Evolutionary conservation across 2,797 vertebrate genomes (phyloP).

Genomic region (Petrocephalus sullivani): DNA sequence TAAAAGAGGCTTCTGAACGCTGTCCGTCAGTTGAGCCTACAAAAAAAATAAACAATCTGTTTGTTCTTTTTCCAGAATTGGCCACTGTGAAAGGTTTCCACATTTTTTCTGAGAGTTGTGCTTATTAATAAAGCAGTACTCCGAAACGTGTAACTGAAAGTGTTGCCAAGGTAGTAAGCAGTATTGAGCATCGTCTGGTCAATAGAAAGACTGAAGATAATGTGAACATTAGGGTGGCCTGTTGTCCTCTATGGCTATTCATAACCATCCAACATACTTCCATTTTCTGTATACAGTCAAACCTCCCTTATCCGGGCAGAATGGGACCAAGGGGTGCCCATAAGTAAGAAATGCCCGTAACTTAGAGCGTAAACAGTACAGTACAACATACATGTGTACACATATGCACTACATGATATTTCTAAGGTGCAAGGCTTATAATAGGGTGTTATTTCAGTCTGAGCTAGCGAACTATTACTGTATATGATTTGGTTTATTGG

Average conservation of each 20-base stretch:
- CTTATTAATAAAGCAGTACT: conserved; percentile 1
- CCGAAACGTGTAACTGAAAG: neutral
- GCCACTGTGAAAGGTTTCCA: neutral
- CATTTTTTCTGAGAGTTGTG: neutral
- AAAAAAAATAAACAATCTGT: neutral
- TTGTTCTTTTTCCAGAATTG: neutral
- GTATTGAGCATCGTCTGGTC: neutral
- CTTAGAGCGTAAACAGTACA: no score
- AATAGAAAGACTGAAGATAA: conserved; percentile 5
- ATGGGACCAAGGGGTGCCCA: no score
- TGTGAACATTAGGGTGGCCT: neutral
- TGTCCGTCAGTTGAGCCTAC: neutral
- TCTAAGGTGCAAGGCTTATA: no score
- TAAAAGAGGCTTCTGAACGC: neutral
- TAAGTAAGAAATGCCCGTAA: no score
- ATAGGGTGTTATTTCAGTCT: no score
- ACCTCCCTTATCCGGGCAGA: no score
- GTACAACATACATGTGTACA: no score
- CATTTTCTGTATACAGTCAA: no score
- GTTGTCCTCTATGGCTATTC: neutral
- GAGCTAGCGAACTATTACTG: no score
- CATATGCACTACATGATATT: no score
- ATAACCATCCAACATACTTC: neutral
- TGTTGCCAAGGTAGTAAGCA: neutral
- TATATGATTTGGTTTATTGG: no score